Conservation (phyloP, 2,888 invertebrate genomes). For the Uloborus plumipes region DNA sequence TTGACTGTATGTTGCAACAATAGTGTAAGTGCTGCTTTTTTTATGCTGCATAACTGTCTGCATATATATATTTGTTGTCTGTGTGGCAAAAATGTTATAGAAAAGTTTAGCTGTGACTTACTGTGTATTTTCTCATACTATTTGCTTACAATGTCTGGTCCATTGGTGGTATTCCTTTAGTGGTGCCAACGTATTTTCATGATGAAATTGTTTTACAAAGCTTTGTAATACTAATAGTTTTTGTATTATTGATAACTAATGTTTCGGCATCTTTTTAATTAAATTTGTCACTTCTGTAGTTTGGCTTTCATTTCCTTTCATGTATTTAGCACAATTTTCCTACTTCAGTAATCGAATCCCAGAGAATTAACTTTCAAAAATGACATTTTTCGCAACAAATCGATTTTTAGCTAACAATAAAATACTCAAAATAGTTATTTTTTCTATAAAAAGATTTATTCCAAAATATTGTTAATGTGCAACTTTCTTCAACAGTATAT, state of each 20-base stretch:
- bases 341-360: no score
- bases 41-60: slow-evolving; percentile 47
- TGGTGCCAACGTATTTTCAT: slow-evolving; percentile 62
- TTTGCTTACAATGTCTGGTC: slow-evolving; percentile 60
- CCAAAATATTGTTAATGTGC: not conserved
- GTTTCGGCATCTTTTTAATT: slow-evolving; percentile 61
- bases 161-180: slow-evolving; percentile 56
- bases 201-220: slow-evolving; percentile 53
- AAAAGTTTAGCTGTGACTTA: slow-evolving; percentile 47
- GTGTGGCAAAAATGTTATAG: slow-evolving; percentile 21
- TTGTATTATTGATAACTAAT: slow-evolving; percentile 54
- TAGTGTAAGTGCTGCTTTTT: slow-evolving; percentile 33
- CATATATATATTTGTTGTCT: slow-evolving; percentile 25
- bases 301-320: slow-evolving; percentile 6
- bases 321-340: no score
- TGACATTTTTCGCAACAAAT: no score
- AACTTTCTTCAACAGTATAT: not conserved
- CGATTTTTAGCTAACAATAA: no score
- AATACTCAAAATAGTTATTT: no score
- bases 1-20: slow-evolving; percentile 34
- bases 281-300: slow-evolving; percentile 57
- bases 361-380: no score
- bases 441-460: no score
- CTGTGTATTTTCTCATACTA: slow-evolving; percentile 31
- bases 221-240: slow-evolving; percentile 61